A percentile compares a stretch with the other conserved stretches of the same genome.
Conservation (phyloP, 2,113 vertebrate species). For the Bos indicus region DNA sequence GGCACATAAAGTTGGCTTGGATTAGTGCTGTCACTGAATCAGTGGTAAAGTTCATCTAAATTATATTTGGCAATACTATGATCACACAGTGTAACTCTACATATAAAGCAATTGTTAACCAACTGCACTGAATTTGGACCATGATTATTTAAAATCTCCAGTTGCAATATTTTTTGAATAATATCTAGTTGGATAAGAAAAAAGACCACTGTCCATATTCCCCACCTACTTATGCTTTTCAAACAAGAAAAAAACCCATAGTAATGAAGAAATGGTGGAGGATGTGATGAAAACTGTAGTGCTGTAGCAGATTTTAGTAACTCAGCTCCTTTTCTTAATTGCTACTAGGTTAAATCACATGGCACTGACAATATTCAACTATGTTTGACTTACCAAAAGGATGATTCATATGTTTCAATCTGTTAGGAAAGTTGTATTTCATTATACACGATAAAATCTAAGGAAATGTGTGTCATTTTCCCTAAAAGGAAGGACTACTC, state of each 20-base stretch:
- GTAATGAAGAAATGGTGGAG: neutral
- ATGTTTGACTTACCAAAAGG: neutral
- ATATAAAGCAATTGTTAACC: neutral
- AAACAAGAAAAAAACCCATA: neutral
- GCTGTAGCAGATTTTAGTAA: neutral
- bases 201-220: neutral
- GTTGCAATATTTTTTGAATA: neutral
- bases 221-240: neutral
- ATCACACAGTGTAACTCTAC: neutral
- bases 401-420: neutral
- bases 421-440: neutral
- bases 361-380: neutral
- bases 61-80: neutral
- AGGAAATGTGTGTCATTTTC: neutral
- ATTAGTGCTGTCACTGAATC: neutral
- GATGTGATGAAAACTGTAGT: neutral
- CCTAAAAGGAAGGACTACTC: neutral
- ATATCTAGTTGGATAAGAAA: neutral
- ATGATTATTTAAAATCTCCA: conserved; percentile 20
- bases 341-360: neutral
- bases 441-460: neutral
- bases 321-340: neutral
- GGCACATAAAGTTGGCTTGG: neutral
- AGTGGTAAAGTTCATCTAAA: neutral
- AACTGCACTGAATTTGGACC: neutral